These are phyloP conservation scores for Orthosia incerta DNA, from an alignment of 2,888 invertebrate genomes.

Conservation along the genomic window DNA sequence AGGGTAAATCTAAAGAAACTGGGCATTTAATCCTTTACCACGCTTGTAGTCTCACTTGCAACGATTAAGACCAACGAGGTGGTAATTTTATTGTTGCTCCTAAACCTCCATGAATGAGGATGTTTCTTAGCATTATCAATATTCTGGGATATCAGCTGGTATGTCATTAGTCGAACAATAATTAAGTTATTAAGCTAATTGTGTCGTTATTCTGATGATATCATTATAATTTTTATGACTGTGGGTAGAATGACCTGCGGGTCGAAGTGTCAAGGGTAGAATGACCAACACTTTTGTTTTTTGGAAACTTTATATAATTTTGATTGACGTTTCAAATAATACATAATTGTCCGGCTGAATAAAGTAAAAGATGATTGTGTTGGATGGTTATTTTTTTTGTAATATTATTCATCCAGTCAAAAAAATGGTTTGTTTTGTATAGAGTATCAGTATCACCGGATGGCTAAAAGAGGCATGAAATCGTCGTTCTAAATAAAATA, in stretches of 20 bases:
- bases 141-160: slow-evolving; percentile 23
- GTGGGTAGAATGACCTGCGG: background rate
- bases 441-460: background rate
- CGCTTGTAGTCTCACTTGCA: too few species aligned
- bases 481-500: slow-evolving; percentile 2
- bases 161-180: slow-evolving; percentile 3
- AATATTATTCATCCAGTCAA: too few species aligned
- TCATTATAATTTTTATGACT: slow-evolving; percentile 9
- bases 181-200: slow-evolving; percentile 23
- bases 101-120: background rate
- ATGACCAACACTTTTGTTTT: background rate
- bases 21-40: too few species aligned
- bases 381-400: too few species aligned
- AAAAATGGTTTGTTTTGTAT: too few species aligned
- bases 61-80: too few species aligned
- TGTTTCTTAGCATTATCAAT: slow-evolving; percentile 21
- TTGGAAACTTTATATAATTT: background rate
- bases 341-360: too few species aligned
- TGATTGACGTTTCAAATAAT: too few species aligned
- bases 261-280: background rate
- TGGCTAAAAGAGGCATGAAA: too few species aligned
- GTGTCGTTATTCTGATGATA: slow-evolving; percentile 20
- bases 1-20: too few species aligned
- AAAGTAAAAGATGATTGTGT: too few species aligned
- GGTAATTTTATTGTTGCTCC: background rate